Percentiles rank a stretch among this genome's conserved stretches.
Evolutionary conservation across 2,797 vertebrate species (phyloP).

Genomic region (Falco biarmicus): DNA sequence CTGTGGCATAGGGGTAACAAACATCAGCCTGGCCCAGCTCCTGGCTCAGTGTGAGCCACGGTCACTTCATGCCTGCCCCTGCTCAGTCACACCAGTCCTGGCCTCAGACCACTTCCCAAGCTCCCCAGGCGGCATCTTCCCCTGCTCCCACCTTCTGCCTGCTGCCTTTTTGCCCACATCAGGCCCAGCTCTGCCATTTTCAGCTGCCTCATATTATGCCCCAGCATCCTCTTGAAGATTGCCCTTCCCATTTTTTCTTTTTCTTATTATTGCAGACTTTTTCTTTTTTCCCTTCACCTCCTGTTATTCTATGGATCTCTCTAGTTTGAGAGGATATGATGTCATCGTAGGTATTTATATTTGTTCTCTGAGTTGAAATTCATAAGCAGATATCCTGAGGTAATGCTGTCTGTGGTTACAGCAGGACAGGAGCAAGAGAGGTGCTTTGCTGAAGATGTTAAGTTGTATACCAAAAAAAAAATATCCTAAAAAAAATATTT

Average conservation of each 20-base stretch:
- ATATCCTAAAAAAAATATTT: background rate
- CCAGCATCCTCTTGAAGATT: background rate
- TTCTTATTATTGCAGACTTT: background rate
- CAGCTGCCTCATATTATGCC: background rate
- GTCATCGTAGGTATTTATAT: background rate
- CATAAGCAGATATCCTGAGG: background rate
- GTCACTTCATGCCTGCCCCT: accelerated
- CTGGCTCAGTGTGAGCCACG: accelerated
- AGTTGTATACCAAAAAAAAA: background rate
- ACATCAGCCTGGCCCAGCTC: background rate
- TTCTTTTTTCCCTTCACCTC: background rate
- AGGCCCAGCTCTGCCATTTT: background rate
- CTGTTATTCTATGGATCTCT: background rate
- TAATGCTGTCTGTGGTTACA: background rate
- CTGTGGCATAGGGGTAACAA: background rate
- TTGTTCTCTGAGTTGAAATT: background rate
- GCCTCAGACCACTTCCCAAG: background rate
- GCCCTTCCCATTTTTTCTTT: background rate
- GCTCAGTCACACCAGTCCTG: background rate
- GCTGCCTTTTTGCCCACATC: background rate
- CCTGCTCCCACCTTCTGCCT: background rate
- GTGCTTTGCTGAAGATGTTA: background rate
- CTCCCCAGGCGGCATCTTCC: background rate
- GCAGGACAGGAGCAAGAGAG: background rate
- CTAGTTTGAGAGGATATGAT: background rate